These are phyloP conservation scores for Pseudochirops cupreus DNA, from an alignment of 2,797 vertebrate species.

Conservation along the genomic window DNA sequence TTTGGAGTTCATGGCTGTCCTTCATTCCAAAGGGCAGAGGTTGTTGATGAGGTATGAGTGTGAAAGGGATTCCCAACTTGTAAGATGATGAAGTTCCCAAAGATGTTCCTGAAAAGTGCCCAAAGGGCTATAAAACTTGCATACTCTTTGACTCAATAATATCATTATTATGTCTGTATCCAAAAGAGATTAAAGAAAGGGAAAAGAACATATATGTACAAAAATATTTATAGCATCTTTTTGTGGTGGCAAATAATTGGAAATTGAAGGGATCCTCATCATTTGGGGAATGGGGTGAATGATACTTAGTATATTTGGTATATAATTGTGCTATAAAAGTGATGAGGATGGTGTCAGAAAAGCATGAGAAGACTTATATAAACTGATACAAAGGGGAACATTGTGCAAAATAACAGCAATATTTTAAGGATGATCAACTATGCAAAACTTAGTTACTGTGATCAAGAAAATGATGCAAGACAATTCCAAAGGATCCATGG, in stretches of 20 bases:
- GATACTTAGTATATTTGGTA: neutral
- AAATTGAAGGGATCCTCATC: neutral
- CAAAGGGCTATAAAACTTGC: neutral
- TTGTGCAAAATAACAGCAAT: neutral
- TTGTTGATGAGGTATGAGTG: neutral
- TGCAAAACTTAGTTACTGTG: neutral
- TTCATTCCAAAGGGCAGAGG: neutral
- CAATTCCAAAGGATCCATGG: neutral
- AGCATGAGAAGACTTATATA: neutral
- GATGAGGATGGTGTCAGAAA: neutral
- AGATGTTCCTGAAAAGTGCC: neutral
- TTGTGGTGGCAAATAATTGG: neutral
- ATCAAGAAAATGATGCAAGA: neutral
- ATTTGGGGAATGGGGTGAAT: neutral
- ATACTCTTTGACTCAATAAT: neutral
- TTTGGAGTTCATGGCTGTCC: neutral
- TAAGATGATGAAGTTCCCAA: neutral
- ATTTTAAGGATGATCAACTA: neutral
- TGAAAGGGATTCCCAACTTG: neutral
- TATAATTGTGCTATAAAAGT: neutral
- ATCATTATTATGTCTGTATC: neutral
- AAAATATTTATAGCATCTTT: neutral
- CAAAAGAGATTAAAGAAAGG: neutral
- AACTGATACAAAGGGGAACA: neutral
- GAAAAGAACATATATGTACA: neutral